These are phyloP conservation scores for Hesperia comma DNA, from an alignment of 2,888 invertebrate genomes.

Conservation along the genomic window DNA sequence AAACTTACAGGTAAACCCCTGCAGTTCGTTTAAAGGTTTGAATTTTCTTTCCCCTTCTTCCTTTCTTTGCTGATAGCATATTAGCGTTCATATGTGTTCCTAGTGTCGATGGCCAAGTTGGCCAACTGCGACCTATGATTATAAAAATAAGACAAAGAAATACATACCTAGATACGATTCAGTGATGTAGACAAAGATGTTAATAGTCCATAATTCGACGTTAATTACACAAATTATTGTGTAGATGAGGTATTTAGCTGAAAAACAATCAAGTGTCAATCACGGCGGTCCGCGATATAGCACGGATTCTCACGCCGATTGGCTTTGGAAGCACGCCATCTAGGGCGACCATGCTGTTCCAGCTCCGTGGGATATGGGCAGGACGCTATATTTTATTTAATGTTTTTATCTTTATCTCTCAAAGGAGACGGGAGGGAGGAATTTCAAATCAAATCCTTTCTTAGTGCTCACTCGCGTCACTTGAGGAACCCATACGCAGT, in stretches of 20 bases:
- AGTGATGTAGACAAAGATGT: background rate
- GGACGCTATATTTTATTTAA: background rate
- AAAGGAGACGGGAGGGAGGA: no score
- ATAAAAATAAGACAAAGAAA: background rate
- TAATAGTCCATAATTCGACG: slow-evolving; percentile 3
- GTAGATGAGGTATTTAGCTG: slow-evolving; percentile 29
- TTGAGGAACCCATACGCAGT: no score
- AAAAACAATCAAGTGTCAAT: slow-evolving; percentile 58
- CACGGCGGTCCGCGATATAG: slow-evolving; percentile 58
- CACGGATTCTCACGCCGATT: slow-evolving; percentile 68
- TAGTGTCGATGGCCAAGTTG: no score
- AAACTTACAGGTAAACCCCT: no score
- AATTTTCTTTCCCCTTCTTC: no score
- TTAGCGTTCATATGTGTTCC: no score
- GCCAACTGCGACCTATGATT: no score
- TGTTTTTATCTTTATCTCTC: background rate
- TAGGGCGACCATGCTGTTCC: slow-evolving; percentile 36
- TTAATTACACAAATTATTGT: slow-evolving; percentile 23
- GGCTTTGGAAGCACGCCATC: slow-evolving; percentile 42
- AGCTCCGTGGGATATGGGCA: background rate
- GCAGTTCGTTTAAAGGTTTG: no score
- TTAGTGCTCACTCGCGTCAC: no score
- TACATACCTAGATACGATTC: background rate
- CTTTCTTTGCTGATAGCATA: no score
- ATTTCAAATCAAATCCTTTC: no score